These are phyloP conservation scores for Girardinus metallicus DNA, from an alignment of 2,797 vertebrate species.

Conservation along the genomic window DNA sequence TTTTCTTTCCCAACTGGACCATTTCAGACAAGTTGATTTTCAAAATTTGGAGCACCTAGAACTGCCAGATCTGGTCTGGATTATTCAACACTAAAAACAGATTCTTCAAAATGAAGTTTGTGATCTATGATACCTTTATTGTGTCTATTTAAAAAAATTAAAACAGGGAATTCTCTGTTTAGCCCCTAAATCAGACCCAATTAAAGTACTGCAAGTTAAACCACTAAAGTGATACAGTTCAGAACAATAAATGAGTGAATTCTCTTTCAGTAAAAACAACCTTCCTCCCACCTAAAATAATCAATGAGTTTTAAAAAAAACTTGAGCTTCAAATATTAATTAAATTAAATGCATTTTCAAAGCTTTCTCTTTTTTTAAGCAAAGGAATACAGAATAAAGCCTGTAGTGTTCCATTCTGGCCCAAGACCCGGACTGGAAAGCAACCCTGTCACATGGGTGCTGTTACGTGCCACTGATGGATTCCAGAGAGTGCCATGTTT, in stretches of 20 bases:
- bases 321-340: not conserved
- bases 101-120: not conserved
- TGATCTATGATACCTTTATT: not conserved
- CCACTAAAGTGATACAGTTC: not conserved
- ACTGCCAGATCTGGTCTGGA: not conserved
- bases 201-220: not conserved
- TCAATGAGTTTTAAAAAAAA: not conserved
- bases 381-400: not conserved
- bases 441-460: not conserved
- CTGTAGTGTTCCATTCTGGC: not conserved
- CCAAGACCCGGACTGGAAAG: not conserved
- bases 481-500: conserved; percentile 72
- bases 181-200: not conserved
- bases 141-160: not conserved
- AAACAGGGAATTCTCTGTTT: not conserved
- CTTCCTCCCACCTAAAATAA: not conserved
- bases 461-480: conserved; percentile 51
- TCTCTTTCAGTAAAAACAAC: not conserved
- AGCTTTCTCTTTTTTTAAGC: not conserved
- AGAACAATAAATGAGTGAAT: not conserved
- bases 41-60: conserved; percentile 26
- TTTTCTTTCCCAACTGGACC: not conserved
- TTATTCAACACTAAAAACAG: not conserved
- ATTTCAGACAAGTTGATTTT: not conserved
- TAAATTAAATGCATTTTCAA: not conserved